Conservation (phyloP, 2,797 vertebrate genomes). For the Lycodopsis pacificus region DNA sequence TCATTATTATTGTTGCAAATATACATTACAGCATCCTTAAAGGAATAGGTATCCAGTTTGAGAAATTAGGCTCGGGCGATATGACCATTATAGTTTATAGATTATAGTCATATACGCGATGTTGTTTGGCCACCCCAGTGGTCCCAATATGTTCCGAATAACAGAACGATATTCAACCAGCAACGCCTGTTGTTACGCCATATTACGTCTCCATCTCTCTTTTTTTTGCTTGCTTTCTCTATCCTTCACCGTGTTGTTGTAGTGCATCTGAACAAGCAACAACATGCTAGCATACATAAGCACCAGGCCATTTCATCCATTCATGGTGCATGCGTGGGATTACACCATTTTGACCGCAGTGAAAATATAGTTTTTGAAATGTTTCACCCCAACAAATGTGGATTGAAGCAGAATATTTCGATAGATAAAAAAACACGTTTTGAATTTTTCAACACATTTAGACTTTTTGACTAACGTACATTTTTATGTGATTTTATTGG, state of each 20-base stretch:
- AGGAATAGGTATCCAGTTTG: not conserved
- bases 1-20: not conserved
- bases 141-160: too few species aligned
- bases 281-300: too few species aligned
- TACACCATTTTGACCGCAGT: too few species aligned
- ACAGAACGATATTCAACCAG: too few species aligned
- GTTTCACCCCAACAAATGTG: too few species aligned
- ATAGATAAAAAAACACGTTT: too few species aligned
- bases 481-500: not conserved
- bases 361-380: too few species aligned
- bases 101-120: not conserved
- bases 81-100: not conserved
- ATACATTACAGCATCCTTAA: not conserved
- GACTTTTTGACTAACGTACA: not conserved
- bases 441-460: too few species aligned
- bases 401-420: too few species aligned
- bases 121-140: not conserved
- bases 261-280: not conserved
- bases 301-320: too few species aligned
- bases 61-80: not conserved
- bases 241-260: not conserved
- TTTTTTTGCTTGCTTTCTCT: not conserved
- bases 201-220: not conserved
- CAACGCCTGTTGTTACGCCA: too few species aligned
- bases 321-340: too few species aligned